A percentile compares a stretch with the other conserved stretches of the same genome.
phyloP scores from a whole-genome alignment of 2,888 invertebrate species.

The Tenthredo amoena region DNA sequence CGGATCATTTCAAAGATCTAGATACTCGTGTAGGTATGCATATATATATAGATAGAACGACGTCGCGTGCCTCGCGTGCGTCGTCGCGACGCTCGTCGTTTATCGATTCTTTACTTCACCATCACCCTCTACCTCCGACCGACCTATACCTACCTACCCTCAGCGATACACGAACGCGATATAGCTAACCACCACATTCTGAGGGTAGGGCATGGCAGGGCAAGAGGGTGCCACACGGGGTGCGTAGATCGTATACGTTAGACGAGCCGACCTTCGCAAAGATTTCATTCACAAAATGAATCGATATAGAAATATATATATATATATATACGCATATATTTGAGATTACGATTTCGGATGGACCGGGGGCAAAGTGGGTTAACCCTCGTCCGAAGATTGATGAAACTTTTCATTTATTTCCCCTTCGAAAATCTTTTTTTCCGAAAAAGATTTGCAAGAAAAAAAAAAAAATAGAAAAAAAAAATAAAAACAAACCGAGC shows the following conservation, averaged over 20 bases:
- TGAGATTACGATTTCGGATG: no score
- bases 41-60: no score
- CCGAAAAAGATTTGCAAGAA: no score
- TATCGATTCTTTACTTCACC: conserved; percentile 4
- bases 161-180: background rate
- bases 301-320: background rate
- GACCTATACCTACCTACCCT: background rate
- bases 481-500: no score
- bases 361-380: no score
- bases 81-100: conserved; percentile 11
- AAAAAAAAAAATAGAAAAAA: no score
- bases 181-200: background rate
- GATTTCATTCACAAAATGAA: conserved; percentile 35
- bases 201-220: background rate
- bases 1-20: background rate
- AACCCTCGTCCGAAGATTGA: no score
- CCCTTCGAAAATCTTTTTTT: no score
- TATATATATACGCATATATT: background rate
- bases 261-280: conserved; percentile 3
- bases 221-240: background rate
- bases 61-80: background rate
- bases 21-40: background rate
- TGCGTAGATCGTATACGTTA: background rate
- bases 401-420: no score
- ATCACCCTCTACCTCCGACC: background rate